A percentile compares a stretch with the other conserved stretches of the same genome.
Evolutionary conservation across 2,888 invertebrate species (phyloP).

Genomic region (Drosophila recens): DNA sequence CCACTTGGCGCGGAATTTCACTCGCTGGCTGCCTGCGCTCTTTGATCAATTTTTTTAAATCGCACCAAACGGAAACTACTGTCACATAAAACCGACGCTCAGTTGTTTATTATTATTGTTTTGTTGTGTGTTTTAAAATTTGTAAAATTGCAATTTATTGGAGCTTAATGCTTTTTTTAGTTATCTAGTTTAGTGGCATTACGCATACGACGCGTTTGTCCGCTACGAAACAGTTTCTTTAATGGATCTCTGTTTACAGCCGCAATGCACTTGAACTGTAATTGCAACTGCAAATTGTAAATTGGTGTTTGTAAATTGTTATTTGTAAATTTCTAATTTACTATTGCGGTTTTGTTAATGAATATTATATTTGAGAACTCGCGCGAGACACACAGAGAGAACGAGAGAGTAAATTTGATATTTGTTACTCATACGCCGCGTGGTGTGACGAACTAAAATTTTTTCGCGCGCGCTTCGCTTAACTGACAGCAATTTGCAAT

Average conservation of each 20-base stretch:
- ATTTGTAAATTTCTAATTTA: constrained; percentile 41
- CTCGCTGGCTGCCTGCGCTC: constrained; percentile 44
- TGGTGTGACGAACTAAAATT: constrained; percentile 42
- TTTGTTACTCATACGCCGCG: constrained; percentile 70
- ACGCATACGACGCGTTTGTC: constrained; percentile 57
- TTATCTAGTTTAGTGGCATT: constrained; percentile 34
- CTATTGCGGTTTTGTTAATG: constrained; percentile 48
- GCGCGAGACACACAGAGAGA: constrained; percentile 14
- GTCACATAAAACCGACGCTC: constrained; percentile 48
- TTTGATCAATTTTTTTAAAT: constrained; percentile 61
- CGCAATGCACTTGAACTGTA: constrained; percentile 34
- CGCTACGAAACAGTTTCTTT: constrained; percentile 4
- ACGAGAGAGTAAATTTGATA: constrained; percentile 27
- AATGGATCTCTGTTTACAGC: constrained; percentile 3
- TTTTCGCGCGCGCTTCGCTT: constrained; percentile 60
- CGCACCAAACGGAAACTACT: constrained; percentile 69
- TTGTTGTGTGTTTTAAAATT: constrained; percentile 26
- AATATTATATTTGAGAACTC: constrained; percentile 30
- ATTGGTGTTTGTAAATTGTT: constrained; percentile 40
- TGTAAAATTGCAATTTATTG: constrained; percentile 6
- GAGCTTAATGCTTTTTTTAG: constrained; percentile 10
- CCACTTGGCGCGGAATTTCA: constrained; percentile 64
- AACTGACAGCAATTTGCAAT: constrained; percentile 63
- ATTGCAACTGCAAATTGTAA: constrained; percentile 38
- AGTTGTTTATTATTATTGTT: constrained; percentile 3